A percentile compares a stretch with the other conserved stretches of the same genome.
Evolutionary conservation across 2,113 vertebrate genomes (phyloP).

Genomic region (Sapajus apella): DNA sequence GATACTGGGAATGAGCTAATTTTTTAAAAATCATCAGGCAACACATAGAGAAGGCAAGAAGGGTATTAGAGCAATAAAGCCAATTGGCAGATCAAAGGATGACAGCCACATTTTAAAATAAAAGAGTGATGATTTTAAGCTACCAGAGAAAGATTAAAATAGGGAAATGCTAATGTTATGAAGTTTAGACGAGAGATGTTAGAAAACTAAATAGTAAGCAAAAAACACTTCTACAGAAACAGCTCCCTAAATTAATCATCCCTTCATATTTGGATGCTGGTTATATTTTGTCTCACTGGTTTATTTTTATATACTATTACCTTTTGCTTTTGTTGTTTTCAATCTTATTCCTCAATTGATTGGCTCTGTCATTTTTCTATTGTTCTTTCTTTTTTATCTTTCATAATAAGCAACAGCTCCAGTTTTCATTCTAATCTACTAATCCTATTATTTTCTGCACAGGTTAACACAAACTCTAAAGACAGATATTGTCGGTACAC

Average conservation of each 20-base stretch:
- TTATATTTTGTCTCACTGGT: conserved; percentile 61
- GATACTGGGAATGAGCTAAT: conserved; percentile 75
- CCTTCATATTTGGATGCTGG: conserved; percentile 63
- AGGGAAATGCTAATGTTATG: conserved; percentile 82
- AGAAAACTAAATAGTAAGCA: conserved; percentile 61
- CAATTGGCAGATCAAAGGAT: conserved; percentile 82
- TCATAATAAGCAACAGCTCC: conserved; percentile 64
- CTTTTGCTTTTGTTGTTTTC: conserved; percentile 32
- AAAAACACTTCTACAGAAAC: conserved; percentile 70
- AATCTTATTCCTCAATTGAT: conserved; percentile 29
- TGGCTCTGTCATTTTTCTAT: conserved; percentile 67
- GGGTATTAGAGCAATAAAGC: conserved; percentile 81
- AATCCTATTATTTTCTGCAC: conserved; percentile 63
- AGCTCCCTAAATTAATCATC: conserved; percentile 73
- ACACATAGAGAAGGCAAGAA: conserved; percentile 78
- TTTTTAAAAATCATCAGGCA: conserved; percentile 73
- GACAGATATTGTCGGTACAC: conserved; percentile 67
- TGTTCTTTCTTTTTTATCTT: conserved; percentile 74
- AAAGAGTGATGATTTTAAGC: conserved; percentile 85
- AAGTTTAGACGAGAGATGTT: conserved; percentile 77
- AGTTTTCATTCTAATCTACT: conserved; percentile 48
- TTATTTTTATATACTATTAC: conserved; percentile 36
- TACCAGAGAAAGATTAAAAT: conserved; percentile 82
- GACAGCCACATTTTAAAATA: conserved; percentile 84
- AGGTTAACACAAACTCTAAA: conserved; percentile 52